Percentiles rank a stretch among this genome's conserved stretches.
Conservation (phyloP, 2,797 vertebrate species). For the Sarcoramphus papa region DNA sequence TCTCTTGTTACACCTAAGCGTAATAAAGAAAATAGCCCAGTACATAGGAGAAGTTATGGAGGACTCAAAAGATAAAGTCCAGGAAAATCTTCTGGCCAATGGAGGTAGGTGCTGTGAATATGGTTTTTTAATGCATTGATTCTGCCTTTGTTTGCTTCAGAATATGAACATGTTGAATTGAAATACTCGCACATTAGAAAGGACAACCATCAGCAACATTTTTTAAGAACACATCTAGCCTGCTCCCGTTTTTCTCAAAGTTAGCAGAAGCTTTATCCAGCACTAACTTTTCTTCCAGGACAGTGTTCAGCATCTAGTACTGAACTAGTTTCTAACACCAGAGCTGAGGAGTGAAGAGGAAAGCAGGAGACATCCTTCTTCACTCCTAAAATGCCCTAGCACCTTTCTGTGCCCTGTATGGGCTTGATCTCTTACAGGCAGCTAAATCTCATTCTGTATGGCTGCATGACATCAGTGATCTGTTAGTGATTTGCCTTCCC, state of each 20-base stretch:
- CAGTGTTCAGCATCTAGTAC: background rate
- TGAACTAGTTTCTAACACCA: background rate
- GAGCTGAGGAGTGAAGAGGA: background rate
- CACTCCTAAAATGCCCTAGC: background rate
- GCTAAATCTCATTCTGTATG: background rate
- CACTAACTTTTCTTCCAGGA: background rate
- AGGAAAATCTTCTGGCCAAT: slow-evolving; percentile 85
- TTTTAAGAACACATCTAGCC: background rate
- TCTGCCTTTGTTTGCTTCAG: background rate
- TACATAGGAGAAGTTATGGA: slow-evolving; percentile 90
- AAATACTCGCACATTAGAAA: background rate
- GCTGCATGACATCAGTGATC: background rate
- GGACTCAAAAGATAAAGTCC: slow-evolving; percentile 83
- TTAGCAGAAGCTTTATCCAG: background rate
- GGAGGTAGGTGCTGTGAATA: slow-evolving; percentile 78
- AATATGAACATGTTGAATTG: background rate
- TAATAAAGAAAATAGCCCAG: slow-evolving; percentile 87
- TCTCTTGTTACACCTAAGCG: slow-evolving; percentile 69
- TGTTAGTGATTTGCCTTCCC: background rate
- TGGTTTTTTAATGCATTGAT: background rate
- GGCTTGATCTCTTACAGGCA: background rate
- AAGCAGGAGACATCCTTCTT: background rate
- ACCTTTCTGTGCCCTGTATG: background rate
- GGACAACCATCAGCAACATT: background rate
- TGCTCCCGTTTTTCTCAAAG: background rate